These are phyloP conservation scores for Denticeps clupeoides DNA, from an alignment of 2,797 vertebrate genomes.

Conservation along the genomic window DNA sequence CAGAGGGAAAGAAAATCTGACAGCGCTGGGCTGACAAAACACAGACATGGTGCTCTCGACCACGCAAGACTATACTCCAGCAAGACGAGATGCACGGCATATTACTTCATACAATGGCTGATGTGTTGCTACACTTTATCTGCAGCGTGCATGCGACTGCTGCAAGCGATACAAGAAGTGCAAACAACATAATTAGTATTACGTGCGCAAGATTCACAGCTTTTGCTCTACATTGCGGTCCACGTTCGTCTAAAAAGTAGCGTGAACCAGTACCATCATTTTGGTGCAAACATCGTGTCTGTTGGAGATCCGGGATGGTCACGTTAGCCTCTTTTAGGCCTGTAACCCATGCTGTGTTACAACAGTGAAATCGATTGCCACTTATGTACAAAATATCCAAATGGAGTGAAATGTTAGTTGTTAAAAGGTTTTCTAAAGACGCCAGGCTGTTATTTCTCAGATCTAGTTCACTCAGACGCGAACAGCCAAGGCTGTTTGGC, in stretches of 20 bases:
- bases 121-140: background rate
- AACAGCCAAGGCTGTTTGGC: constrained; percentile 2
- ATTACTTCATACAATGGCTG: background rate
- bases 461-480: constrained; percentile 3
- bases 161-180: background rate
- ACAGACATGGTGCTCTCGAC: too few species aligned
- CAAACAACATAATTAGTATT: background rate
- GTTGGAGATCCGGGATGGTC: constrained; percentile 3
- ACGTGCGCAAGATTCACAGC: too few species aligned
- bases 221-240: too few species aligned
- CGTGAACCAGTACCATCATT: background rate
- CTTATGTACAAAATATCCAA: constrained; percentile 8
- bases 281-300: background rate
- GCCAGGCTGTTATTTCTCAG: constrained; percentile 11
- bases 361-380: constrained; percentile 12
- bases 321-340: constrained; percentile 1
- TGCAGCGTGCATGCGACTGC: background rate
- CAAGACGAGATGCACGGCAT: too few species aligned
- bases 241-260: background rate
- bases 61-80: too few species aligned
- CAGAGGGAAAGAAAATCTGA: too few species aligned
- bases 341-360: constrained; percentile 5
- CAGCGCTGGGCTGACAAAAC: too few species aligned
- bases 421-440: background rate
- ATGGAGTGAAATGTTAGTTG: too few species aligned